Percentiles rank a stretch among this genome's conserved stretches.
Evolutionary conservation across 2,888 invertebrate genomes (phyloP).

Genomic region (Drosophila pseudotalamancana): DNA sequence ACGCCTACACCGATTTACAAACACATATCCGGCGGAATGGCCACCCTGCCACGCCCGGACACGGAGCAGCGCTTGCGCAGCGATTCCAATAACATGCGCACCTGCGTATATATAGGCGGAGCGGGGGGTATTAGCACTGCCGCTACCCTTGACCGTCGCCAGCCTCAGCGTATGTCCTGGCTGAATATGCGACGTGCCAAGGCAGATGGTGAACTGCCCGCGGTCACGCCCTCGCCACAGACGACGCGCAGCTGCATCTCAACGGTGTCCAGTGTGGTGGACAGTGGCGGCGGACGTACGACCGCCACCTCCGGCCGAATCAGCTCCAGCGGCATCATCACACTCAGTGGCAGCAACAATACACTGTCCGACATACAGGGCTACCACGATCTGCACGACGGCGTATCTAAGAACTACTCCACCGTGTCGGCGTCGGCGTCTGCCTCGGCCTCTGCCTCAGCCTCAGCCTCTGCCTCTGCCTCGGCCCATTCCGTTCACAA

Average conservation of each 20-base stretch:
- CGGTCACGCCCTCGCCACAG: conserved; percentile 81
- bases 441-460: too few species aligned
- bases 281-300: conserved; percentile 75
- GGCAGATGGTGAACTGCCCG: conserved; percentile 61
- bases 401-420: conserved; percentile 77
- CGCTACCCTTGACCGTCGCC: conserved; percentile 79
- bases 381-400: conserved; percentile 70
- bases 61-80: conserved; percentile 66
- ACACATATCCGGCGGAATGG: conserved; percentile 70
- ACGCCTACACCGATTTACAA: conserved; percentile 56
- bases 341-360: conserved; percentile 82
- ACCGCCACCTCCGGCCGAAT: conserved; percentile 82
- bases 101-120: conserved; percentile 68
- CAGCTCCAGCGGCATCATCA: conserved; percentile 80
- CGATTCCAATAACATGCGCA: conserved; percentile 63
- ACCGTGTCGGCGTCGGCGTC: conserved; percentile 52
- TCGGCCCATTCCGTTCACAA: conserved; percentile 73
- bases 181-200: conserved; percentile 77
- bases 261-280: conserved; percentile 77
- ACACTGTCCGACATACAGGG: conserved; percentile 83
- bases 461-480: conserved; percentile 49
- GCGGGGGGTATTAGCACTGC: conserved; percentile 52
- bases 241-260: conserved; percentile 81
- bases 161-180: conserved; percentile 80
- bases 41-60: conserved; percentile 63